Percentiles rank a stretch among this genome's conserved stretches.
These are phyloP conservation scores for Stenurella melanura DNA, from an alignment of 2,888 invertebrate species.

Conservation along the genomic window DNA sequence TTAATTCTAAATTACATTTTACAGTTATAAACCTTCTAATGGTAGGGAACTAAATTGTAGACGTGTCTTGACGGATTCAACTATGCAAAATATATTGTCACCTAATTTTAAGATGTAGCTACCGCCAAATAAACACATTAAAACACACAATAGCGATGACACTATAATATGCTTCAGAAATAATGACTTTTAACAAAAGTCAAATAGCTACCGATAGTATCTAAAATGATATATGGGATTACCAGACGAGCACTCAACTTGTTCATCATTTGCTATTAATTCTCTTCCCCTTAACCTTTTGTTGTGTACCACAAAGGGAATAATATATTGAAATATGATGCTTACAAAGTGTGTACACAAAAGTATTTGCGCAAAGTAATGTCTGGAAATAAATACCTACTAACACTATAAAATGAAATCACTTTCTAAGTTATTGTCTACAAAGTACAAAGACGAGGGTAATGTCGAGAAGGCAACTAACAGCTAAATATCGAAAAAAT, in stretches of 20 bases:
- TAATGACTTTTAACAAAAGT: conserved; percentile 7
- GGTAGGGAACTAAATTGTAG: no score
- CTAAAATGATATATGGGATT: background rate
- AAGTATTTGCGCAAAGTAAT: no score
- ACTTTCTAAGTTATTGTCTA: no score
- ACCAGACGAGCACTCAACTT: conserved; percentile 7
- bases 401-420: no score
- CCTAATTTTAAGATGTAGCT: background rate
- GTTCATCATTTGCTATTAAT: conserved; percentile 3
- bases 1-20: no score
- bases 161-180: conserved; percentile 3
- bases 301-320: background rate
- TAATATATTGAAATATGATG: conserved; percentile 2
- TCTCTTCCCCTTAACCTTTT: background rate
- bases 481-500: no score
- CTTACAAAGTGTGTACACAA: background rate
- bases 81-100: background rate
- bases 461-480: no score
- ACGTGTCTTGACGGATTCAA: no score
- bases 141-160: background rate
- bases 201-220: background rate
- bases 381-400: no score
- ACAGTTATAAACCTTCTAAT: no score
- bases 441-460: no score
- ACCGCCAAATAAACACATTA: background rate